Evolutionary conservation across 2,888 invertebrate species (phyloP).

Genomic region (Archaeoteleia sp.): DNA sequence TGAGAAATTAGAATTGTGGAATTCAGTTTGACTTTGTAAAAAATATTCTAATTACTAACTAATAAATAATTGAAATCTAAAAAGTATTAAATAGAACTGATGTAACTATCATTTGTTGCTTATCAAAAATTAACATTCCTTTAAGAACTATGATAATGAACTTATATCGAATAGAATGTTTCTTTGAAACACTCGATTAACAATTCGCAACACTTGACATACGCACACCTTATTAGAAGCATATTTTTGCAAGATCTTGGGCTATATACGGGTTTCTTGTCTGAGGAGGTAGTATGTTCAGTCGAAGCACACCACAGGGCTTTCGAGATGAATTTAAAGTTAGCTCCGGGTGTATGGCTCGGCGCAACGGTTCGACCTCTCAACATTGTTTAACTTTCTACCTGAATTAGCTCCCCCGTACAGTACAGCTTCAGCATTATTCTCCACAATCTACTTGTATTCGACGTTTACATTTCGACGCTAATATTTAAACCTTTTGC

Average conservation of each 20-base stretch:
- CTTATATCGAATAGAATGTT: no score
- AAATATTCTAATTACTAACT: no score
- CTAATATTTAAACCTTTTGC: slow-evolving; percentile 35
- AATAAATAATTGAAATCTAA: no score
- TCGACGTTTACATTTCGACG: slow-evolving; percentile 47
- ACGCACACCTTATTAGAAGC: slow-evolving; percentile 1
- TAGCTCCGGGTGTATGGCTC: slow-evolving; percentile 18
- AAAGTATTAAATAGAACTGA: no score
- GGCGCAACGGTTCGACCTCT: slow-evolving; percentile 42
- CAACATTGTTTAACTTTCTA: slow-evolving; percentile 70
- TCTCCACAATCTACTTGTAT: slow-evolving; percentile 42
- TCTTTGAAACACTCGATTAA: no score
- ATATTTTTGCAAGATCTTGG: slow-evolving; percentile 8
- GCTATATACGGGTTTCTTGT: slow-evolving; percentile 6
- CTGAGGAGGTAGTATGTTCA: slow-evolving; percentile 15
- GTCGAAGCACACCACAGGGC: slow-evolving; percentile 28
- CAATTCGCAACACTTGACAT: no score
- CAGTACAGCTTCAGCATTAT: slow-evolving; percentile 45
- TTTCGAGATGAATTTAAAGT: slow-evolving; percentile 41
- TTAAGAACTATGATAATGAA: no score
- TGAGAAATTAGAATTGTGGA: no score
- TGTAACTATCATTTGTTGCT: no score
- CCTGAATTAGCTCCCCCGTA: slow-evolving; percentile 67
- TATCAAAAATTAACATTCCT: no score
- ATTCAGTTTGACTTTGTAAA: no score